Evolutionary conservation across 1,140 invertebrate species (phyloP).

Genomic region (Drosophila guanche): DNA sequence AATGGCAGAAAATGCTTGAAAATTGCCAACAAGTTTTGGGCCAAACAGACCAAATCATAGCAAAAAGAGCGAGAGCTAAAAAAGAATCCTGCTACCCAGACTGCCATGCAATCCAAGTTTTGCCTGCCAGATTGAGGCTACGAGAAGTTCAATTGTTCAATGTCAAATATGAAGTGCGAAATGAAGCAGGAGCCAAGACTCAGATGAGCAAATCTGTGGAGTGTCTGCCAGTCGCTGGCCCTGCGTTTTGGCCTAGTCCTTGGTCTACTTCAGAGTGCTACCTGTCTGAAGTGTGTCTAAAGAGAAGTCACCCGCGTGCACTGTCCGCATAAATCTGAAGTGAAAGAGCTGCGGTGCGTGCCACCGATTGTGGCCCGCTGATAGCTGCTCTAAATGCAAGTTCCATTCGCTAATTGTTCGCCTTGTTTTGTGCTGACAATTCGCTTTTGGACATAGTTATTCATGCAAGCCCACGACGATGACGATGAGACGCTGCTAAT

Average conservation of each 20-base stretch:
- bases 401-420: conserved; percentile 65
- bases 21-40: conserved; percentile 34
- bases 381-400: conserved; percentile 52
- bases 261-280: too few species aligned
- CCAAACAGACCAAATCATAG: neutral
- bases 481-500: conserved; percentile 62
- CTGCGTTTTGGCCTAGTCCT: too few species aligned
- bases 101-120: neutral
- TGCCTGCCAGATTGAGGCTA: too few species aligned
- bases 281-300: too few species aligned
- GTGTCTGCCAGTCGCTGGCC: too few species aligned
- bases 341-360: conserved; percentile 54
- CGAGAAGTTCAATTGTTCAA: too few species aligned
- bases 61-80: conserved; percentile 1
- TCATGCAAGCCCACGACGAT: conserved; percentile 37
- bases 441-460: conserved; percentile 55
- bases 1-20: conserved; percentile 14
- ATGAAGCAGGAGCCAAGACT: neutral
- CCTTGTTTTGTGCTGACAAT: conserved; percentile 73
- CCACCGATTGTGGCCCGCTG: conserved; percentile 36
- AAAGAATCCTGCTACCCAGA: conserved; percentile 3
- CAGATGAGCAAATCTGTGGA: too few species aligned
- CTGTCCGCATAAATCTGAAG: conserved; percentile 60
- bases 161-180: neutral
- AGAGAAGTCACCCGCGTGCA: too few species aligned